Percentiles rank a stretch among this genome's conserved stretches.
These are phyloP conservation scores for Alethe castanea DNA, from an alignment of 2,113 vertebrate species.

Conservation along the genomic window DNA sequence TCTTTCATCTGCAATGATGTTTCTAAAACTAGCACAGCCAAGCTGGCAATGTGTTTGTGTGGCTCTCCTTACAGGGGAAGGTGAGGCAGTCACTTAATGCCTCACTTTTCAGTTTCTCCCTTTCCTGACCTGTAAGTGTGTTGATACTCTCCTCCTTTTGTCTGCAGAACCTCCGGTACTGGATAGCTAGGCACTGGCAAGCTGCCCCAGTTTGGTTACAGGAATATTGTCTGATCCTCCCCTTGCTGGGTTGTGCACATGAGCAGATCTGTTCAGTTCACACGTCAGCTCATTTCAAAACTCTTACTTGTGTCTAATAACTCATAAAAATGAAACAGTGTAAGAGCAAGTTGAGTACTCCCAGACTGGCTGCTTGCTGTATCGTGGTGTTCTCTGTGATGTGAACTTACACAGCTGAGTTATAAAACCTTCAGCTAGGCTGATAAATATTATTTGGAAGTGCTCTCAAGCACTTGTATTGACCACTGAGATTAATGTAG, in stretches of 20 bases:
- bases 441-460: not conserved
- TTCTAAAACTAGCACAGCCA: not conserved
- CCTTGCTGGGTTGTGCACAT: not conserved
- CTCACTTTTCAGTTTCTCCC: not conserved
- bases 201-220: not conserved
- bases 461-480: not conserved
- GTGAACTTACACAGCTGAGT: not conserved
- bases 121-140: not conserved
- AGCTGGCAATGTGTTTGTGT: not conserved
- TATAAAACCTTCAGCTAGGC: not conserved
- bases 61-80: not conserved
- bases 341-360: not conserved
- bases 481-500: not conserved
- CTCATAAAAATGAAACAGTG: not conserved
- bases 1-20: not conserved
- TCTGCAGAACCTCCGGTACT: not conserved
- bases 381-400: not conserved
- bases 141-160: rapidly evolving
- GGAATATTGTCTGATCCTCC: not conserved
- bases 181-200: not conserved
- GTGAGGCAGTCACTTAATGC: not conserved
- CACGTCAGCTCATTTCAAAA: not conserved
- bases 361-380: not conserved
- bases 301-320: not conserved
- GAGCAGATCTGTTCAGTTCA: not conserved